phyloP scores from a whole-genome alignment of 2,888 invertebrate genomes.

The Marasmarcha lunaedactyla region DNA sequence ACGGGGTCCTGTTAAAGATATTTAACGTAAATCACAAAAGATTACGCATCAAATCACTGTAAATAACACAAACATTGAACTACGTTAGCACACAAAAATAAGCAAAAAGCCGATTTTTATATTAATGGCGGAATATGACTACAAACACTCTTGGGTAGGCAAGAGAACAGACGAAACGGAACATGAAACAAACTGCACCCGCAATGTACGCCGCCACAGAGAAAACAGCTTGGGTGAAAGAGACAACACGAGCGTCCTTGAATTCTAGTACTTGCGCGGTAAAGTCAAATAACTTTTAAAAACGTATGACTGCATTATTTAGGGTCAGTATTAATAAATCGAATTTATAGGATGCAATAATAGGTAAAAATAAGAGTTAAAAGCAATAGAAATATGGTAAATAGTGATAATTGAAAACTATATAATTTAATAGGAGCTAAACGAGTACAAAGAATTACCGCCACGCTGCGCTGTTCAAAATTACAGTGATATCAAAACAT shows the following conservation, averaged over 20 bases:
- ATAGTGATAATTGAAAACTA: no score
- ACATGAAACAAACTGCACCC: neutral
- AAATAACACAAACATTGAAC: neutral
- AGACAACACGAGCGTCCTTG: slow-evolving; percentile 42
- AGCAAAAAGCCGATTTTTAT: slow-evolving; percentile 34
- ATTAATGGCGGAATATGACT: slow-evolving; percentile 61
- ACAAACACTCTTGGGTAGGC: slow-evolving; percentile 46
- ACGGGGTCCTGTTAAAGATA: slow-evolving; percentile 48
- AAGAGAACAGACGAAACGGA: slow-evolving; percentile 31
- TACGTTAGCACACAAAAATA: slow-evolving; percentile 17
- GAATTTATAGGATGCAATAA: no score
- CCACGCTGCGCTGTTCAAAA: no score
- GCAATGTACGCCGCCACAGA: slow-evolving; percentile 22
- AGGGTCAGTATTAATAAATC: no score
- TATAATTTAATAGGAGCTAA: no score
- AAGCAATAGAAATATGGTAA: no score
- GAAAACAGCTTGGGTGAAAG: slow-evolving; percentile 28
- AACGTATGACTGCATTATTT: slow-evolving; percentile 2
- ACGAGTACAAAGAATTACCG: no score
- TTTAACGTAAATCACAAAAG: slow-evolving; percentile 13
- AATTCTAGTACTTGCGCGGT: slow-evolving; percentile 55
- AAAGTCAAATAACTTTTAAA: slow-evolving; percentile 47
- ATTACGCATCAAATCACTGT: neutral
- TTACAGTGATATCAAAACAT: no score
- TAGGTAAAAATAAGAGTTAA: no score